Percentiles rank a stretch among this genome's conserved stretches.
These are phyloP conservation scores for Blastomussa wellsi DNA, from an alignment of 92 coral and sea anemone genomes.

Conservation along the genomic window DNA sequence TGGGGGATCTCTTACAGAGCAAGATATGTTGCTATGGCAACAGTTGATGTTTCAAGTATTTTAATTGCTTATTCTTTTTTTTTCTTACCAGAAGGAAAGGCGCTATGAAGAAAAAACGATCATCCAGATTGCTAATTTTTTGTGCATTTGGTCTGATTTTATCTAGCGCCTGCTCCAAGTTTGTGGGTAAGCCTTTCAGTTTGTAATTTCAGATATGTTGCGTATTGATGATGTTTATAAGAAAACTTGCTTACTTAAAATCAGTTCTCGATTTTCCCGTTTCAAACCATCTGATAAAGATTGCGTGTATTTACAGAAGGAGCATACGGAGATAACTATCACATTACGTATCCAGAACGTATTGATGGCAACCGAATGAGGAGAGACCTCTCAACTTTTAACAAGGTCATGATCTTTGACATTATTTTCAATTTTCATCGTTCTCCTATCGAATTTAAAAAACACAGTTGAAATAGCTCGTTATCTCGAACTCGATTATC, in stretches of 20 bases:
- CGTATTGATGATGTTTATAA: no score
- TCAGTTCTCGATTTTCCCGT: not conserved
- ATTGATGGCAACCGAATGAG: constrained; percentile 42
- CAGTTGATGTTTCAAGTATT: not conserved
- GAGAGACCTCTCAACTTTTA: constrained; percentile 65
- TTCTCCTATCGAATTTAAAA: not conserved
- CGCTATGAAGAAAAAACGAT: not conserved
- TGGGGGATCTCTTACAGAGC: no score
- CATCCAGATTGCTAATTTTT: not conserved
- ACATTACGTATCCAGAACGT: constrained; percentile 63
- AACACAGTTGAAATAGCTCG: no score
- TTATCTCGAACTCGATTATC: no score
- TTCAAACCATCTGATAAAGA: not conserved
- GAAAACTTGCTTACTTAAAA: no score
- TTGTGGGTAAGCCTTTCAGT: not conserved
- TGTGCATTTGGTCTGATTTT: not conserved
- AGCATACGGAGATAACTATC: not conserved
- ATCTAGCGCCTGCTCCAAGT: not conserved
- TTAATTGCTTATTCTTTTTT: not conserved
- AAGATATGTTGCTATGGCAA: no score
- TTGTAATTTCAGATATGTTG: no score
- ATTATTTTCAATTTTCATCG: not conserved
- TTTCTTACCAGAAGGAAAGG: not conserved
- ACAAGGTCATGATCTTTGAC: constrained; percentile 44
- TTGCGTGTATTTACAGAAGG: not conserved